Conservation (phyloP, 1,140 invertebrate species). For the Heliconius melpomene region DNA sequence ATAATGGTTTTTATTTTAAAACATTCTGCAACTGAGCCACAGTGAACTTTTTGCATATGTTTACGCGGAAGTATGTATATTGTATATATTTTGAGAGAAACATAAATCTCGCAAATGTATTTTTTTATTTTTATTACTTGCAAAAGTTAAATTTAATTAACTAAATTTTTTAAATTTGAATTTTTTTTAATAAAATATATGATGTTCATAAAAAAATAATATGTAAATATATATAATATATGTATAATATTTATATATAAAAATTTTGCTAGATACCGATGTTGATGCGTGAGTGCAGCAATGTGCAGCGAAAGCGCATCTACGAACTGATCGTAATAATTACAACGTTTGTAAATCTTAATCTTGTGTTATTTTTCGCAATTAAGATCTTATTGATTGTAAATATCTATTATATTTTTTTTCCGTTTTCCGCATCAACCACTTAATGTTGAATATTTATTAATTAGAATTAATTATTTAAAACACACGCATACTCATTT, state of each 20-base stretch:
- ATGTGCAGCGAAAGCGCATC: not conserved
- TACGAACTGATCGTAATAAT: not conserved
- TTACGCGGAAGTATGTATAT: slow-evolving; percentile 18
- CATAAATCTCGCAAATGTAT: not conserved
- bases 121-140: not conserved
- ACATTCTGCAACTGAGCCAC: not conserved
- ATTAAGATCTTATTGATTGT: not conserved
- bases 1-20: slow-evolving; percentile 15
- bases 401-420: not conserved
- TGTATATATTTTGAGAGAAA: not conserved
- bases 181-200: not conserved
- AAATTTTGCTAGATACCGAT: not conserved
- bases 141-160: not conserved
- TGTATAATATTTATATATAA: not conserved
- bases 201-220: not conserved
- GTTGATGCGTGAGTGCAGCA: not conserved
- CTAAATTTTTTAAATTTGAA: not conserved
- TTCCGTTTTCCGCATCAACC: not conserved
- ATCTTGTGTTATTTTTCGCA: not conserved
- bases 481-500: too few relatives aligned
- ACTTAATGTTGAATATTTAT: not conserved
- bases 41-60: slow-evolving; percentile 13
- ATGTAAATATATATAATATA: not conserved
- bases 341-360: not conserved
- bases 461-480: not conserved